Evolutionary conservation across 2,797 vertebrate genomes (phyloP), one percentile per base, ranked within the genome.

Genomic region (Pseudochaenichthys georgianus): DNA sequence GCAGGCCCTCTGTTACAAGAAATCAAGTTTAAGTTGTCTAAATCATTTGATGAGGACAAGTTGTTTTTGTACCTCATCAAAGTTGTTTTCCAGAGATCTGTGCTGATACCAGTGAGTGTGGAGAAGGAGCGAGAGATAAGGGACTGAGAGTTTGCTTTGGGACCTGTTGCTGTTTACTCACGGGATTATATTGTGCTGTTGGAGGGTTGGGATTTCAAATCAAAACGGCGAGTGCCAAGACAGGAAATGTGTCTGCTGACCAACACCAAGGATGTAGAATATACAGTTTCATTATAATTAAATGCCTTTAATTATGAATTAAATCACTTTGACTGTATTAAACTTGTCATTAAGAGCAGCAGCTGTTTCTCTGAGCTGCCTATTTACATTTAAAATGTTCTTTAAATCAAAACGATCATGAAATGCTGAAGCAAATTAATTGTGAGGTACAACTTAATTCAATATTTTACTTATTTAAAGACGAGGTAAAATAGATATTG

Each of bases 111-210:
- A 59, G 55, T 67, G 70, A 81, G 69, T 77, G 65, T 50, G 51
- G 79, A 71, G 61, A 46, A 65, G 1, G 50, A 31, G 78, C 62
- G 8, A 43, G 61, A 89, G 87, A 91, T 90, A 91, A 91, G 84
- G 50, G 21, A 16, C 73, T 45, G 41, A n/a, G 55, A 51, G 72
- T 66, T 71, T 67, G 45, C 68, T 59, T 60, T 52, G 46, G 38
- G 17, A 38, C 23, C 1, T 45, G 69, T 13, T 43, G 15, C 61
- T 90, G 91, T 94, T 91, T 90, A 45, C 71, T 73, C 75, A 23
- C 31, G 62, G 91, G 89, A 88, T 92, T 82, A 87, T 78, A 87
- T 78, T 50, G 59, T 47, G 50, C 53, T 34, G 55, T 51, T 57
- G 79, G 86, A 90, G 78, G 81, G 86, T 73, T 81, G 74, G 78